Conservation (phyloP, 2,888 invertebrate species). For the Synergus gifuensis region DNA sequence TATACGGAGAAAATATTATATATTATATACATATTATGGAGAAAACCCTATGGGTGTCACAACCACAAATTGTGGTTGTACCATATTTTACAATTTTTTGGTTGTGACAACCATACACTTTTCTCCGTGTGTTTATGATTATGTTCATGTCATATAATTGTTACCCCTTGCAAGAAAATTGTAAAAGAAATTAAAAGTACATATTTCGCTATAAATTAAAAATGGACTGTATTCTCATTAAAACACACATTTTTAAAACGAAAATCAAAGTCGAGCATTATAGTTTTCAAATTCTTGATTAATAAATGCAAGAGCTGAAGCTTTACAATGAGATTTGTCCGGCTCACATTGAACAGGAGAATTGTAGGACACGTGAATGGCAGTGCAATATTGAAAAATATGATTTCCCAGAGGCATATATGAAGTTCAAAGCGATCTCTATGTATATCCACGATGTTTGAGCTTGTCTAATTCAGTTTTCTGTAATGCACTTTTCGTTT, state of each 20-base stretch:
- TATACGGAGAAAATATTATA: no score
- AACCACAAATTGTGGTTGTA: no score
- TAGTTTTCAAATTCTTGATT: not conserved
- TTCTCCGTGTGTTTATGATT: no score
- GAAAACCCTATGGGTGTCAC: no score
- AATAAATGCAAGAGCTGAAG: not conserved
- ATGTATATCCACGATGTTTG: conserved; percentile 18
- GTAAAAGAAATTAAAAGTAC: no score
- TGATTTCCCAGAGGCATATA: conserved; percentile 31
- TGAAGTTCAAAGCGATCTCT: conserved; percentile 17
- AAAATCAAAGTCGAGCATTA: not conserved
- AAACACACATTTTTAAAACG: not conserved
- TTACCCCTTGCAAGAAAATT: no score
- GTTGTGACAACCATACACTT: no score
- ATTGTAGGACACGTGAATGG: not conserved
- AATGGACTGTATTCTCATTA: not conserved
- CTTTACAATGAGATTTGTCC: not conserved
- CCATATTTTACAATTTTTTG: no score
- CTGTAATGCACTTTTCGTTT: conserved; percentile 17
- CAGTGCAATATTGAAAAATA: conserved; percentile 21
- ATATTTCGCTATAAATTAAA: not conserved
- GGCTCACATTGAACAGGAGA: not conserved
- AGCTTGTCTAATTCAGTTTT: conserved; percentile 25
- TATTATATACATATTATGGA: no score
- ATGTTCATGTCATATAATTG: no score